Percentiles rank a stretch among this genome's conserved stretches.
Evolutionary conservation across 2,888 invertebrate genomes (phyloP).

Genomic region (Pheosia gnoma): DNA sequence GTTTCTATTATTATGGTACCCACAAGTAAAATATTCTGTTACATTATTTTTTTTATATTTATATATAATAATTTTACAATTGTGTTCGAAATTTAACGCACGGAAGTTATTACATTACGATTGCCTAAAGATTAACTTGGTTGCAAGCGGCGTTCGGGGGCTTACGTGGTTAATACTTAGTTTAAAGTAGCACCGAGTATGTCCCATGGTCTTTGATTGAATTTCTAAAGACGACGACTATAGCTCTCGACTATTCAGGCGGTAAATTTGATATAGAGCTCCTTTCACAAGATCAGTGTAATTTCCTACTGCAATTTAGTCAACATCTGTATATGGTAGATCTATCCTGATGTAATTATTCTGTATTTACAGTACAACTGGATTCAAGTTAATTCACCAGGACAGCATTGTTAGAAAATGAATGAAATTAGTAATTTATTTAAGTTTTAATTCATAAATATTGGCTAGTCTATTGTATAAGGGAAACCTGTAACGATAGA

Average conservation of each 20-base stretch:
- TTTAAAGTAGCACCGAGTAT: constrained; percentile 35
- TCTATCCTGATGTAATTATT: not conserved
- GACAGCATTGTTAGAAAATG: no score
- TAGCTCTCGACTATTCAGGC: constrained; percentile 13
- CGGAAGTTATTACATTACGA: constrained; percentile 18
- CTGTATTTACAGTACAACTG: no score
- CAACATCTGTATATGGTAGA: not conserved
- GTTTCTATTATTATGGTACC: no score
- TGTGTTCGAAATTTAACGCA: no score
- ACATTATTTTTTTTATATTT: no score
- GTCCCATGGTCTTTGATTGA: constrained; percentile 33
- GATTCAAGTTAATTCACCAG: no score
- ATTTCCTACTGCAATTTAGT: not conserved
- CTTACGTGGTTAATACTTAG: constrained; percentile 37
- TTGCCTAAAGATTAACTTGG: constrained; percentile 37
- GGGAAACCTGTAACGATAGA: no score
- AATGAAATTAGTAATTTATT: no score
- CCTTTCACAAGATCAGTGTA: not conserved
- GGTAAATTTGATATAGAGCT: constrained; percentile 9
- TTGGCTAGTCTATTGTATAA: no score
- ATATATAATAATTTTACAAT: no score
- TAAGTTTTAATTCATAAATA: no score
- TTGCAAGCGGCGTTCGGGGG: constrained; percentile 21
- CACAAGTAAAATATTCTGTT: no score
- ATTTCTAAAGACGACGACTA: constrained; percentile 28